Evolutionary conservation across 2,797 vertebrate species (phyloP), one percentile per base, ranked within the genome.

Genomic region (Premnoplex brunnescens): DNA sequence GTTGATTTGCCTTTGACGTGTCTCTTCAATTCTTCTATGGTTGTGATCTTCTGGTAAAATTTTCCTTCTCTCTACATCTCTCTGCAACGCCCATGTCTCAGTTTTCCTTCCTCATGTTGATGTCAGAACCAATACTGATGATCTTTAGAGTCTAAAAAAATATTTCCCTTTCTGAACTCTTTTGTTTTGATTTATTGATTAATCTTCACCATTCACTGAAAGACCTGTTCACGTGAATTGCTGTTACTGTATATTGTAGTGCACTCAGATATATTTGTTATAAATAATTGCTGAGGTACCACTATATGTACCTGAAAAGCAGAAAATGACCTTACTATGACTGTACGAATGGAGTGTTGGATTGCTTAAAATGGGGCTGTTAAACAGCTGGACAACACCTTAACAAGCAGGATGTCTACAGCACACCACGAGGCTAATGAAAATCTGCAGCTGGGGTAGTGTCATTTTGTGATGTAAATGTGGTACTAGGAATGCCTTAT

Each of bases 131-230:
- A 46, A 11, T 32, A 12, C 22, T 46, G 32, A 34, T 20, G 20
- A 36, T 26, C 34, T 49, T 7, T 27, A 49, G 14, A 34, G 1
- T 8, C 5, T 79, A n/a, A 85, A 82, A 82, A 41, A 30, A 1
- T 54, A 39, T 92, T 74, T 69, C 1, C 5, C 73, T 62, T 80
- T 43, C 51, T 71, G n/a, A 43, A 24, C 34, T 88, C 1, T 79
- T 93, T 85, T 64, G 18, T 79, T 93, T 83, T 64, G 18, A 54
- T 64, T 62, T 62, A 79, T 66, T 51, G 34, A 37, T 69, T 83
- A 15, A 15, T 41, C n/a, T 75, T 87, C 27, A 66, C 7, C 6
- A 24, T 39, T 32, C n/a, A 19, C 22, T 54, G 59, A 51, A 83
- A 72, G 15, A 82, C 20, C 21, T 28, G 9, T 36, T 76, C 36